Conservation (phyloP, 2,113 vertebrate genomes). For the Tupaia chinensis region DNA sequence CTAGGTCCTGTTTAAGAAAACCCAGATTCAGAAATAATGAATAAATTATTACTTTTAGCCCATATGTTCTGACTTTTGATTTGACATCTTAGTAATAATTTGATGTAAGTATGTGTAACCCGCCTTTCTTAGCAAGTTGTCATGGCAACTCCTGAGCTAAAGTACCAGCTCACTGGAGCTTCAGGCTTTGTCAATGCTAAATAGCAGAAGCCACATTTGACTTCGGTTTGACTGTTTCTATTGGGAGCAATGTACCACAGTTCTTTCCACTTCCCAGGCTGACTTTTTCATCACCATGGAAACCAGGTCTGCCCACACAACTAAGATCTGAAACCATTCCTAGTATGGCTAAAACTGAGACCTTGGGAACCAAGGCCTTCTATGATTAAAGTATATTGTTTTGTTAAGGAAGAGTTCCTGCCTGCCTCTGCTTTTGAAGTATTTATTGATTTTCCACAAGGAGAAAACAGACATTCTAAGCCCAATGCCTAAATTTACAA, state of each 20-base stretch:
- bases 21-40: slow-evolving; percentile 44
- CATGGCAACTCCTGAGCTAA: slow-evolving; percentile 50
- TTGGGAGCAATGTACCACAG: slow-evolving; percentile 68
- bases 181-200: slow-evolving; percentile 61
- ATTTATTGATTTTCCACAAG: slow-evolving; percentile 69
- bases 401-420: slow-evolving; percentile 58
- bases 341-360: slow-evolving; percentile 25
- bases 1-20: slow-evolving; percentile 33
- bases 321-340: slow-evolving; percentile 43
- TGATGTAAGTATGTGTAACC: slow-evolving; percentile 28
- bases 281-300: slow-evolving; percentile 78
- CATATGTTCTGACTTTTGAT: slow-evolving; percentile 43
- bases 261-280: slow-evolving; percentile 63
- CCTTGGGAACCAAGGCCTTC: slow-evolving; percentile 40
- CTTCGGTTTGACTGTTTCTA: slow-evolving; percentile 75
- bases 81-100: slow-evolving; percentile 45
- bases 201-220: slow-evolving; percentile 69
- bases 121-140: slow-evolving; percentile 63
- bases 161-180: slow-evolving; percentile 57
- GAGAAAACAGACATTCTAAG: slow-evolving; percentile 55
- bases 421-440: slow-evolving; percentile 26
- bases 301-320: slow-evolving; percentile 62
- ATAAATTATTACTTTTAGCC: slow-evolving; percentile 56
- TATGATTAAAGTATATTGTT: slow-evolving; percentile 71
- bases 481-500: slow-evolving; percentile 60